Conservation (phyloP, 2,888 invertebrate genomes). For the Cryptocheilus praepositus region DNA sequence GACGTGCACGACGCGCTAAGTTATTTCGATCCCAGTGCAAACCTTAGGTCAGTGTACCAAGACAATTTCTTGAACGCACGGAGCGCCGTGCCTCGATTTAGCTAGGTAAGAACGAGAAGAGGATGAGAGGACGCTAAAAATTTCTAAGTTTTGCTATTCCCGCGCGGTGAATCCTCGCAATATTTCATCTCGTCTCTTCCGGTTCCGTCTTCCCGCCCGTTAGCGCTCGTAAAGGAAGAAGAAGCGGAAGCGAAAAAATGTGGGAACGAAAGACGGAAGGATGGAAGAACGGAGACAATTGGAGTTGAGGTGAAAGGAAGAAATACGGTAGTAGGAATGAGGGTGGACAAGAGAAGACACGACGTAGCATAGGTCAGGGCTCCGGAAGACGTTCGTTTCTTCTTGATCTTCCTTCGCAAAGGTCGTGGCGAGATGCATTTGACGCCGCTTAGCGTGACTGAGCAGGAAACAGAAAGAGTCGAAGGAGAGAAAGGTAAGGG, state of each 20-base stretch:
- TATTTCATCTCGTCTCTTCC: not conserved
- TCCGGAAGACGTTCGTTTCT: slow-evolving; percentile 1
- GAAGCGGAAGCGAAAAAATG: not conserved
- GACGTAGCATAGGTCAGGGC: not conserved
- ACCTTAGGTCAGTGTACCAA: slow-evolving; percentile 60
- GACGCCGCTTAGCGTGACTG: not conserved
- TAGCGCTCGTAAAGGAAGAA: not conserved
- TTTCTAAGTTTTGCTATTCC: not conserved
- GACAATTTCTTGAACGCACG: slow-evolving; percentile 57
- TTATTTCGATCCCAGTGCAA: slow-evolving; percentile 60
- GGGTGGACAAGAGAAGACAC: not conserved
- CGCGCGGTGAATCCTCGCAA: not conserved
- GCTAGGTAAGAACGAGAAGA: slow-evolving; percentile 21
- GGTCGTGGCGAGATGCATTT: not conserved
- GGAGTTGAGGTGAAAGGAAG: not conserved
- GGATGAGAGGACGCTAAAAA: not conserved
- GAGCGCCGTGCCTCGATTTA: slow-evolving; percentile 36
- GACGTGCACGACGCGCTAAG: slow-evolving; percentile 36
- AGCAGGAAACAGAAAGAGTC: not conserved
- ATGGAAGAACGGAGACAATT: not conserved
- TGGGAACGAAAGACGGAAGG: not conserved
- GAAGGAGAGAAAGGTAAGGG: too few species aligned
- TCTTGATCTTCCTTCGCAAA: not conserved
- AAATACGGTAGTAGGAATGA: not conserved
- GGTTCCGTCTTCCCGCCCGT: slow-evolving; percentile 4